Evolutionary conservation across 2,888 invertebrate species (phyloP).

Genomic region (Prenolepis imparis): DNA sequence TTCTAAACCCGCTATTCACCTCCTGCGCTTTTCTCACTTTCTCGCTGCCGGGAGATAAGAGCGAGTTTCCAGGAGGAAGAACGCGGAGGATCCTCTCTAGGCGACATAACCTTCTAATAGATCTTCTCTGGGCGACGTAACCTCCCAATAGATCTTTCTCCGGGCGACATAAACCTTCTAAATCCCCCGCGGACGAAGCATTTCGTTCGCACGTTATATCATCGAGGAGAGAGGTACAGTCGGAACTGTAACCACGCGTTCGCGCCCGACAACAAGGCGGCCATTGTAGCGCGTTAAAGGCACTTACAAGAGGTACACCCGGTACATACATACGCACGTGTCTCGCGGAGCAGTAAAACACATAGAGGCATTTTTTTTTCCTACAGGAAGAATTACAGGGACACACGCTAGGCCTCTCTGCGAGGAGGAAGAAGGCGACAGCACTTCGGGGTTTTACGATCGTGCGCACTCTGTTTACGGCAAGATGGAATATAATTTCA

Average conservation of each 20-base stretch:
- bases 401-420: background rate
- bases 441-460: conserved; percentile 48
- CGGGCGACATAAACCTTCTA: conserved; percentile 69
- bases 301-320: conserved; percentile 39
- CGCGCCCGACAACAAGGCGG: background rate
- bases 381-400: conserved; percentile 11
- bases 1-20: conserved; percentile 36
- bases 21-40: conserved; percentile 33
- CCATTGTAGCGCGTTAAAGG: background rate
- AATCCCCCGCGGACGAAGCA: conserved; percentile 67
- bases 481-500: conserved; percentile 38
- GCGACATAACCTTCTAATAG: conserved; percentile 54
- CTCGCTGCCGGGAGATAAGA: conserved; percentile 56
- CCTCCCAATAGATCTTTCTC: conserved; percentile 59
- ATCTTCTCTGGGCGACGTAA: conserved; percentile 61
- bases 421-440: background rate
- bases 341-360: conserved; percentile 27
- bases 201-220: conserved; percentile 59
- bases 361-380: conserved; percentile 29
- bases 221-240: conserved; percentile 51
- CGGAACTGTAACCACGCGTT: conserved; percentile 12
- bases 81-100: conserved; percentile 58
- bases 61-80: conserved; percentile 63
- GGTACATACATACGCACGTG: background rate
- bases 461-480: conserved; percentile 33